These are phyloP conservation scores for Ranitomeya variabilis DNA, from an alignment of 2,113 vertebrate genomes.

Conservation along the genomic window DNA sequence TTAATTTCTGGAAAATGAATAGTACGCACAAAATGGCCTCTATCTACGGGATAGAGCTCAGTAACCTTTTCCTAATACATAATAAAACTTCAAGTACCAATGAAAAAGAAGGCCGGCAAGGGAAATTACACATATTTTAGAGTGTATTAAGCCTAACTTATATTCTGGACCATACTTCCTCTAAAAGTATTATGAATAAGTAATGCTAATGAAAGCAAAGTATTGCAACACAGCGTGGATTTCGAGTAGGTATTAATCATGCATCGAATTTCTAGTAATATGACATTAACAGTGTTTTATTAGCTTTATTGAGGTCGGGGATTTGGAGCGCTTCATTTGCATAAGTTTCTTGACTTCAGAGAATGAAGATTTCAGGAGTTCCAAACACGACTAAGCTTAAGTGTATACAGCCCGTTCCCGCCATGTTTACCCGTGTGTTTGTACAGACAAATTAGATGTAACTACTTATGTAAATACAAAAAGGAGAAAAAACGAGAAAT, in stretches of 20 bases:
- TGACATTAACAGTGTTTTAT: slow-evolving; percentile 42
- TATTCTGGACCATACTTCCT: slow-evolving; percentile 32
- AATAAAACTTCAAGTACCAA: slow-evolving; percentile 28
- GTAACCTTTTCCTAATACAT: slow-evolving; percentile 15
- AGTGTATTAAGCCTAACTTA: slow-evolving; percentile 38
- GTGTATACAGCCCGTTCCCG: not conserved
- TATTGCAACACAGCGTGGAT: slow-evolving; percentile 23
- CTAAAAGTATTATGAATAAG: slow-evolving; percentile 41
- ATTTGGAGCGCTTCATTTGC: slow-evolving; percentile 39
- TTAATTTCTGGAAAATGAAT: slow-evolving; percentile 1
- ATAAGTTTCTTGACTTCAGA: slow-evolving; percentile 21
- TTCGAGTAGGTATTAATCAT: slow-evolving; percentile 43
- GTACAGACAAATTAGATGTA: slow-evolving; percentile 36
- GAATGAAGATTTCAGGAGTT: slow-evolving; percentile 28
- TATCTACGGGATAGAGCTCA: not conserved
- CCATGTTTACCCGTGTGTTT: slow-evolving; percentile 26
- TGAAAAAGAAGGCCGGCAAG: not conserved
- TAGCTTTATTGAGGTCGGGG: slow-evolving; percentile 48
- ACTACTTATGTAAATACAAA: slow-evolving; percentile 12
- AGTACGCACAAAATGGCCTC: not conserved
- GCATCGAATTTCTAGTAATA: slow-evolving; percentile 42
- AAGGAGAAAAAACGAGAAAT: not conserved
- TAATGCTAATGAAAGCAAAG: slow-evolving; percentile 40
- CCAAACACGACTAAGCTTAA: not conserved
- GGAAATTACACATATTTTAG: slow-evolving; percentile 34